Conservation (phyloP, 1,140 invertebrate genomes). For the Penaeus vannamei region DNA sequence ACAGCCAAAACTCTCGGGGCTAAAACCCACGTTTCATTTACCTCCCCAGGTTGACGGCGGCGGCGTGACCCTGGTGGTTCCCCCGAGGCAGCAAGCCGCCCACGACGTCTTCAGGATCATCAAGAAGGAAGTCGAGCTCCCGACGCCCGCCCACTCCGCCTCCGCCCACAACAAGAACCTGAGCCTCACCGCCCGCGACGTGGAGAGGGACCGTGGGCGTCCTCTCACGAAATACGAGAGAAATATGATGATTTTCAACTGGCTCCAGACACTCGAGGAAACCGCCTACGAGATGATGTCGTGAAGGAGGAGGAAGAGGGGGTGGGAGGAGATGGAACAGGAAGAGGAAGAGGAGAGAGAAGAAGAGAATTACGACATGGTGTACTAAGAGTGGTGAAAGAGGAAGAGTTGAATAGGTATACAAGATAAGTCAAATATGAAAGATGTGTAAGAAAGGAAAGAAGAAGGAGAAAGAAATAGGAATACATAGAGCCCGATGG, state of each 20-base stretch:
- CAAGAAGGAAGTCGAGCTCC: conserved; percentile 55
- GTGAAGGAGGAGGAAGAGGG: conserved; percentile 62
- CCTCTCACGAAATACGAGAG: conserved; percentile 88
- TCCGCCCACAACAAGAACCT: conserved; percentile 68
- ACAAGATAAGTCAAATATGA: no score
- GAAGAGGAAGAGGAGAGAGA: conserved; percentile 24
- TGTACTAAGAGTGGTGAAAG: neutral
- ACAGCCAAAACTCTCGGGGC: no score
- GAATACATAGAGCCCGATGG: no score
- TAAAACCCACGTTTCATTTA: neutral
- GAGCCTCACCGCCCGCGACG: conserved; percentile 78
- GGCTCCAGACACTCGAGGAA: conserved; percentile 88
- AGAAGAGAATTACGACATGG: neutral
- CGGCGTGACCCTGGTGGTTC: conserved; percentile 53
- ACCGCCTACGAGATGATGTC: conserved; percentile 73
- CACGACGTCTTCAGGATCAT: conserved; percentile 60
- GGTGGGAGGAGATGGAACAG: conserved; percentile 43
- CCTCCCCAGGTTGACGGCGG: conserved; percentile 48
- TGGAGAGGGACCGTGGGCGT: conserved; percentile 85
- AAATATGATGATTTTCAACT: conserved; percentile 95
- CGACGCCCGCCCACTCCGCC: conserved; percentile 67
- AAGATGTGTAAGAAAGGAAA: no score
- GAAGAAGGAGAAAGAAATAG: no score
- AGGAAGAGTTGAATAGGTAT: neutral
- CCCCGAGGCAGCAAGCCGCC: conserved; percentile 46